Base-by-base conservation (phyloP, 2,888 invertebrate species). In the Mesodorylaimus sp. region DNA sequence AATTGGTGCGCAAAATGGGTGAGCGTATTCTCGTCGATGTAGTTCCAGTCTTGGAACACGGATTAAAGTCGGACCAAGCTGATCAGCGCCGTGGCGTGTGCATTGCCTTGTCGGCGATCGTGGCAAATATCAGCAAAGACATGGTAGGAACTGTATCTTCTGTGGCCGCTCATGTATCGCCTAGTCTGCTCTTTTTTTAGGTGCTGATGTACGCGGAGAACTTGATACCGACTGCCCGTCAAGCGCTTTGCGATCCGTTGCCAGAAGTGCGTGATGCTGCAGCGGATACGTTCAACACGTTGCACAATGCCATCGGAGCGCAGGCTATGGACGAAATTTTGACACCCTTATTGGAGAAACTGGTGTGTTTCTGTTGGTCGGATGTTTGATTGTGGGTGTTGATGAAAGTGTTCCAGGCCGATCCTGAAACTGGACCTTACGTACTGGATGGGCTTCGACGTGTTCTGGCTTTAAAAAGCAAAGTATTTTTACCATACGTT, bases 61-160 rank as follows among this genome's bases (percentile, higher is more conserved):
- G 95, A 1, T 73, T 97, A 56, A 81, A 83, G 60, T 89, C 89
- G 1, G 81, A 84, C 44, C 80, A 84, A 57, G 74, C 88, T 0
- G 93, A 95, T 71, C 89, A 95, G 73, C 75, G 97, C 19, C 91
- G 95, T 71, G 97, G 97, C 56, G 95, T 97, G 7, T 95, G 97
- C 69, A 89, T 95, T 66, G 97, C 62, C 0, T 76, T 97, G 29
- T 85, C 88, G 1, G 95, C 97, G 75, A 97, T 97, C 62, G 89
- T 97, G 80, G 80, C 81, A 3, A 89, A 91, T 46, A 95, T 93
- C 2, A 88, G 86, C 51, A 79, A 80, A 60, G 95, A 95, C 63
- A 86, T 87, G 78, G 87, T 89, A 26, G 16, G 25, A 13, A 19
- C 7, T 7, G 7, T 21, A 7, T 21, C 16, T 21, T 7, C 21